Base-by-base conservation (phyloP, 1,140 invertebrate species). In the Bombus cullumanus region DNA sequence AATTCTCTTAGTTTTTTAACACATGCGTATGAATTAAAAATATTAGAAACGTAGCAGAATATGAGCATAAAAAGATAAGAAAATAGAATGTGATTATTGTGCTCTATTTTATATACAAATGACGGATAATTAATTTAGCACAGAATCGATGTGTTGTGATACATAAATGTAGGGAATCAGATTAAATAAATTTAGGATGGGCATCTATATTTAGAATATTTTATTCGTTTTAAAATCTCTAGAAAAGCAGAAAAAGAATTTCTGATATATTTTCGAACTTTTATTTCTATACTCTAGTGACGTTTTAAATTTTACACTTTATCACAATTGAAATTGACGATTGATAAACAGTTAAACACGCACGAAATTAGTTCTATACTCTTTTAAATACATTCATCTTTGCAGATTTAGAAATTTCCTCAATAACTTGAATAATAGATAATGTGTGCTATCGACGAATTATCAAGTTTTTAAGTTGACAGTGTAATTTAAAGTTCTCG, bases 401-500 rank as follows among this genome's bases (percentile, higher is more conserved):
- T 8, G 39, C 39, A 41, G 10, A 39, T 39, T 39, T 12, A 28
- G 22, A 39, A 1, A 37, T 69, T 71, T 71, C 1, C 13, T 71
- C 22, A n/a, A n/a, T 12, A n/a, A 41, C 12, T 6, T 3, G 5
- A 28, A n/a, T 13, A 41, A 3, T n/a, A 41, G 39, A 47, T 28
- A n/a, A 34, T 22, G 12, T 28, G 39, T 15, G 34, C 10, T 15
- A 25, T 4, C 39, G 31, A 47, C 3, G 41, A 31, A 41, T 82
- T 66, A 53, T 28, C 68, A 80, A 72, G 53, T 80, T 79, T 69
- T 80, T 18, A 62, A 85, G 68, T 78, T 15, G 59, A 77, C 53
- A 78, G 25, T 64, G 83, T 80, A 72, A 85, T 85, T 85, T 72
- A 80, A 85, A 80, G 68, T 85, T 80, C 10, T n/a, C 34, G 57